A percentile compares a stretch with the other conserved stretches of the same genome.
Evolutionary conservation across 2,113 vertebrate genomes (phyloP).

Genomic region (human): GRCh38 chr20:52362001-52362500

Average conservation of each 20-base stretch:
- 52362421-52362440: no score
- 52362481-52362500: no score
- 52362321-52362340: neutral
- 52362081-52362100: neutral
- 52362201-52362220: neutral
- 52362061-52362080: neutral
- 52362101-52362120: neutral
- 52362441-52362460: no score
- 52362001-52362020: neutral
- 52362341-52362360: no score
- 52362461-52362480: no score
- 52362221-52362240: neutral
- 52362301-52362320: neutral
- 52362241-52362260: neutral
- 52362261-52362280: neutral
- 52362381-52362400: no score
- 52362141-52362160: neutral
- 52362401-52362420: no score
- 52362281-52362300: neutral
- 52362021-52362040: neutral
- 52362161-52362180: neutral
- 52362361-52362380: no score
- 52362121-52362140: neutral
- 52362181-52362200: neutral
- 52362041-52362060: neutral